Evolutionary conservation across 2,113 vertebrate species (phyloP), one percentile per base, ranked within the genome.

Genomic region (Dendrocopos noguchii): DNA sequence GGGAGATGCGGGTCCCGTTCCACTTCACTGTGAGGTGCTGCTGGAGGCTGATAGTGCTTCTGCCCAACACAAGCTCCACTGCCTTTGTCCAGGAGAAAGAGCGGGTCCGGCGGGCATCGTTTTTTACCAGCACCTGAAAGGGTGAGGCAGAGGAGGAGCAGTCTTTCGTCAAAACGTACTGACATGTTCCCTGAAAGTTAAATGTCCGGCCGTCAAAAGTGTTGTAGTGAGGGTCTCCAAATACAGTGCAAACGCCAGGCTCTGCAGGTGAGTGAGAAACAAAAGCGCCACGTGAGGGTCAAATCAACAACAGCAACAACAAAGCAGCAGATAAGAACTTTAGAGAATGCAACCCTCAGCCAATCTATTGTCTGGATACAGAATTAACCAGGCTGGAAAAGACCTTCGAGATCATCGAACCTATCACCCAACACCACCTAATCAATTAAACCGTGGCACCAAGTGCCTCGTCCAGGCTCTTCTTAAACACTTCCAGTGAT

Each of bases 221-320:
- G 98, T 99, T 99, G 98, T 99, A 99, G 98, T 99, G 99, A 63
- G 99, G 99, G 92, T 99, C 99, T 80, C 99, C 99, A 95, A 99
- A 99, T 10, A 99, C 99, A 27, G 99, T 99, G 95, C 99, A 99
- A 39, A 99, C 99, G 21, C 99, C 99, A 13, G 99, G 99, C 95
- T 99, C 99, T 99, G 98, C 84, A 95, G 93, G 88, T 95, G 89
- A 95, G 94, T 95, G 90, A 97, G 96, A 98, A 95, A 98, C 80
- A 98, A 98, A 97, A 98, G 95, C 4, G 10, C 80, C 47, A 86
- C 20, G 94, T 97, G 94, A 97, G 89, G 91, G 97, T 92, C 90
- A 39, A 39, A 39, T 39, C 39, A 12, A 10, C 39, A 19, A 46
- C 18, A 47, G 14, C 14, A 44, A 7, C 79, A 72, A 86, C 39